Base-by-base conservation (phyloP, 2,888 invertebrate species). In the Ectemnius lituratus region DNA sequence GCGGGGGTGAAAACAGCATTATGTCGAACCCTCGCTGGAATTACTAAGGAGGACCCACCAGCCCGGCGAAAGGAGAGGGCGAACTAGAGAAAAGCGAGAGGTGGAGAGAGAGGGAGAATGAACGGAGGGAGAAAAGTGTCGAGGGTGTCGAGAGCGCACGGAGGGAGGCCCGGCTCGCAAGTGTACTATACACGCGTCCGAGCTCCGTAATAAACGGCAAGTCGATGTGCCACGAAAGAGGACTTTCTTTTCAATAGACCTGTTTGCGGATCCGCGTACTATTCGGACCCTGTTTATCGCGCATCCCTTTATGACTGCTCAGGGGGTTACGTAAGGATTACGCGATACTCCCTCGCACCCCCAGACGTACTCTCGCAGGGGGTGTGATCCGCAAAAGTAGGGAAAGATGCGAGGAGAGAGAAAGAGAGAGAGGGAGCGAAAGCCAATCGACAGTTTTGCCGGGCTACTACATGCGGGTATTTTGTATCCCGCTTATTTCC, bases 21-120 rank as follows among this genome's bases (percentile, higher is more conserved):
- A 84, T 75, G 81, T 46, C 72, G 66, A 84, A 70, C 76, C 83
- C 80, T 67, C 73, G 70, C 28, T 67, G 76, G 83, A 83, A 83
- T 84, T 82, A 72, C 81, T 49, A 27, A 57, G 64, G 67, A 60
- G 67, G 72, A 70, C 52, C 14, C n/a, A 14, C 4, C 14, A 14
- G 2, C 14, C n/a, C 3, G 16, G 6, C 52, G 16, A 52, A 52
- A 2, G 13, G 16, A 52, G 52, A 52, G 52, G 52, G 52, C 11
- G 37, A 37, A 11, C 37, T 64, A 63, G 45, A 47, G 52, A 75
- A 3, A 23, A 23, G 23, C 23, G 3, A 23, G 23, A 2, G 23
- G 3, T 2, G 23, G 66, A 71, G 23, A 37, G 61, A 49, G 70
- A 62, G 59, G 57, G 56, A 59, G 52, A 2, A 45, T 23, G 45